Evolutionary conservation across 2,888 invertebrate genomes (phyloP).

Genomic region (Oscheius sp.): DNA sequence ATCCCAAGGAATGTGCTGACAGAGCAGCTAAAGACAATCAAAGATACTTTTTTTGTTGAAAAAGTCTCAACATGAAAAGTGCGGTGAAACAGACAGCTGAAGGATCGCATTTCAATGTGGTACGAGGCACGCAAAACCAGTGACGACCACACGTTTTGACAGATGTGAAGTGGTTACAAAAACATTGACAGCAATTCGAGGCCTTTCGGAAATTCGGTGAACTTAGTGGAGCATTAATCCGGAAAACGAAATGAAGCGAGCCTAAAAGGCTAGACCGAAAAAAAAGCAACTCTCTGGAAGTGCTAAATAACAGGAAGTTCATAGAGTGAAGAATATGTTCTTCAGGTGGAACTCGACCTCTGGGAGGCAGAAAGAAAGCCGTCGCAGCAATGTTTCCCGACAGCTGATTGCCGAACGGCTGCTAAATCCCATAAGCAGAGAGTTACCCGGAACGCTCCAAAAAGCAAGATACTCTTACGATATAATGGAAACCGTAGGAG

Average conservation of each 20-base stretch:
- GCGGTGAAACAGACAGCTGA: constrained; percentile 12
- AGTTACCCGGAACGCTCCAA: no score
- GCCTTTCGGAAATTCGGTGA: background rate
- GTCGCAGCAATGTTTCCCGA: constrained; percentile 7
- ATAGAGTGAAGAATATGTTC: no score
- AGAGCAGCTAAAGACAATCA: background rate
- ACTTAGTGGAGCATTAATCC: constrained; percentile 10
- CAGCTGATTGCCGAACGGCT: constrained; percentile 17
- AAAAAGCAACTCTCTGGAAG: background rate
- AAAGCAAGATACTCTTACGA: no score
- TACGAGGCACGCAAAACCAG: constrained; percentile 19
- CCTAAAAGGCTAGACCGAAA: background rate
- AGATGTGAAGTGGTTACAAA: constrained; percentile 8
- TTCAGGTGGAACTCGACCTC: no score
- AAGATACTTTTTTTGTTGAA: background rate
- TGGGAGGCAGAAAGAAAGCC: background rate
- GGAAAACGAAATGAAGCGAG: background rate
- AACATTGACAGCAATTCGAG: background rate
- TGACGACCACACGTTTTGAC: constrained; percentile 22
- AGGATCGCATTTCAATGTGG: constrained; percentile 25
- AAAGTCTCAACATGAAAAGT: background rate
- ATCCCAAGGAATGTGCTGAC: constrained; percentile 1
- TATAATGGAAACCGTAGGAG: no score
- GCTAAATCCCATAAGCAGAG: constrained; percentile 1
- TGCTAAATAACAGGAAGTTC: background rate